Evolutionary conservation across 1,140 invertebrate species (phyloP), one percentile per base, ranked within the genome.

Genomic region (Drosophila suzukii): DNA sequence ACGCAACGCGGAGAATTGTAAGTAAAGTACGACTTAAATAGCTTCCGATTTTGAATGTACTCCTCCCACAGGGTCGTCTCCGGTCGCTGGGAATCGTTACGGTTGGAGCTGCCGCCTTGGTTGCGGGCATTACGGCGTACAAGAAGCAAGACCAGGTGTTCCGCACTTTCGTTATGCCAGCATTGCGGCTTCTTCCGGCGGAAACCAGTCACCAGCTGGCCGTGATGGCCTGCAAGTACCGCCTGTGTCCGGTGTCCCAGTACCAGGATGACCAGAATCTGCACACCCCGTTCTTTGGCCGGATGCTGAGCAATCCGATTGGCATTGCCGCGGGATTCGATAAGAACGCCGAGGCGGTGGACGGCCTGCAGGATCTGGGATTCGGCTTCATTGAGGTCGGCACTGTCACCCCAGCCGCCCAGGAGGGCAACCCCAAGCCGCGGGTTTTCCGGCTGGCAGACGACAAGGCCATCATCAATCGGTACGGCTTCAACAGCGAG

Each of bases 281-380:
- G 95, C 94, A 94, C 90, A 95, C 95, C 0, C 94, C 93, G 49
- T 93, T 99, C 34, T 96, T 97, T 88, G 94, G 94, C 27, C 92
- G 95, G 66, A 85, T 96, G 15, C 95, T 99, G 51, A 93, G 93
- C 65, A 99, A 98, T 93, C 98, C 98, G 1, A 90, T 99, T 82
- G 99, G 99, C 34, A 95, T 99, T 78, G 98, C 98, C 50, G 99
- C 99, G 70, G 99, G 99, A 4, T 99, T 99, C 94, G 99, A 99
- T 92, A 99, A 99, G 92, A 95, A 99, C 93, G 98, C 95, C 10
- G 97, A 99, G 94, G 97, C 97, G 27, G 94, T 99, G 1, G 92
- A 95, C 67, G 97, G 97, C 0, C 92, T 99, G 30, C 94, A 95
- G 50, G 95, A 96, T 83, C 93, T 98, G 55, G 98, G 98, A 0